Evolutionary conservation across 2,888 invertebrate species (phyloP).

Genomic region (Ormia ochracea): DNA sequence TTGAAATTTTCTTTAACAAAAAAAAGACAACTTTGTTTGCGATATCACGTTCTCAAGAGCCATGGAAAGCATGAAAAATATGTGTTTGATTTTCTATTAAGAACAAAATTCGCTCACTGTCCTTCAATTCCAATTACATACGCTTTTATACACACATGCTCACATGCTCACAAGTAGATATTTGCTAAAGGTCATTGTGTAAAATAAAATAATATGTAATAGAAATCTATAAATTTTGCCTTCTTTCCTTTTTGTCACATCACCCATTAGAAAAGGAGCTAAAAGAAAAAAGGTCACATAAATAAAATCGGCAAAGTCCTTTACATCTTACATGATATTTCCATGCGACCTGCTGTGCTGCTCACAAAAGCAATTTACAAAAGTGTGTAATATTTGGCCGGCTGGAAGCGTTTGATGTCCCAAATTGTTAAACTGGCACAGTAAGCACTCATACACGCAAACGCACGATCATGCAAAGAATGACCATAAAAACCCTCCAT

Average conservation of each 20-base stretch:
- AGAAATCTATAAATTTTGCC: conserved; percentile 16
- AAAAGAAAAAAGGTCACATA: conserved; percentile 43
- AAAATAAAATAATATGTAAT: background rate
- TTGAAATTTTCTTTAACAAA: background rate
- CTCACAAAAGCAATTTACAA: conserved; percentile 12
- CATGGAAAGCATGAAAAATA: background rate
- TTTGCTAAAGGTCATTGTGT: background rate
- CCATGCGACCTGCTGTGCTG: conserved; percentile 45
- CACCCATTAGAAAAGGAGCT: background rate
- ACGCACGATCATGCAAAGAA: background rate
- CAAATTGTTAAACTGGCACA: too few species aligned
- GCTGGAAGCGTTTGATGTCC: conserved; percentile 38
- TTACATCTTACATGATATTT: conserved; percentile 25
- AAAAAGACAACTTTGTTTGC: background rate
- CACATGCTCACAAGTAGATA: too few species aligned
- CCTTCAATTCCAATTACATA: conserved; percentile 8
- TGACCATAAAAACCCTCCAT: background rate
- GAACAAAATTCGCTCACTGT: background rate
- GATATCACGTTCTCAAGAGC: background rate
- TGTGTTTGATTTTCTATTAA: background rate
- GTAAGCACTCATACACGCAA: conserved; percentile 13
- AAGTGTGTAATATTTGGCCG: conserved; percentile 56
- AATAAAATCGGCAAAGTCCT: conserved; percentile 49
- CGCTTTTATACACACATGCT: too few species aligned
- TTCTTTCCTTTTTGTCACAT: conserved; percentile 15